Conservation (phyloP, 2,113 vertebrate genomes). For the Podarcis cretensis region DNA sequence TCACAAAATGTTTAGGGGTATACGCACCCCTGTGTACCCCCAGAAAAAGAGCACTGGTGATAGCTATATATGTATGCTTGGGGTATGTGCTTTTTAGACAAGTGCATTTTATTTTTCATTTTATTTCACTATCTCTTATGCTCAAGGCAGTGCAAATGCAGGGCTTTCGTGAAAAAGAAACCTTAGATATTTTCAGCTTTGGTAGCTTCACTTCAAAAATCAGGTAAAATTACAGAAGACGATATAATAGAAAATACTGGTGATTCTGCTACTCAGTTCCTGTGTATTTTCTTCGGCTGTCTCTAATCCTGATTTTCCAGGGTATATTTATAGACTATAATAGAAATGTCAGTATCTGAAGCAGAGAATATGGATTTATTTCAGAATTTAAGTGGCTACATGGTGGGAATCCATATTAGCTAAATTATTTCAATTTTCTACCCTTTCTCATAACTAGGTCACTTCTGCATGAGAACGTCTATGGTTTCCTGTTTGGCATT, state of each 20-base stretch:
- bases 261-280: background rate
- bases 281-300: background rate
- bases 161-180: background rate
- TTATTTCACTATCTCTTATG: background rate
- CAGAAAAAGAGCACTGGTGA: no score
- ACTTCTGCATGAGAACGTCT: background rate
- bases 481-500: background rate
- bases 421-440: background rate
- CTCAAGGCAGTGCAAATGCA: background rate
- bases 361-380: background rate
- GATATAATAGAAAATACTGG: background rate
- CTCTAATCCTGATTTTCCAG: conserved; percentile 1
- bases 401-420: background rate
- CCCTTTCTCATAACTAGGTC: background rate
- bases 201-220: background rate
- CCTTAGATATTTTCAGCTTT: background rate
- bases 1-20: no score
- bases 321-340: background rate
- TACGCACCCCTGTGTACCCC: no score
- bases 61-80: no score
- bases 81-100: no score
- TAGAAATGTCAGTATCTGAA: background rate
- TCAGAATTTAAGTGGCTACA: background rate
- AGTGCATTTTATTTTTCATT: background rate
- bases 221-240: background rate